Percentiles rank a stretch among this genome's conserved stretches.
These are phyloP conservation scores for Danionella cerebrum DNA, from an alignment of 2,113 vertebrate genomes.

Conservation along the genomic window DNA sequence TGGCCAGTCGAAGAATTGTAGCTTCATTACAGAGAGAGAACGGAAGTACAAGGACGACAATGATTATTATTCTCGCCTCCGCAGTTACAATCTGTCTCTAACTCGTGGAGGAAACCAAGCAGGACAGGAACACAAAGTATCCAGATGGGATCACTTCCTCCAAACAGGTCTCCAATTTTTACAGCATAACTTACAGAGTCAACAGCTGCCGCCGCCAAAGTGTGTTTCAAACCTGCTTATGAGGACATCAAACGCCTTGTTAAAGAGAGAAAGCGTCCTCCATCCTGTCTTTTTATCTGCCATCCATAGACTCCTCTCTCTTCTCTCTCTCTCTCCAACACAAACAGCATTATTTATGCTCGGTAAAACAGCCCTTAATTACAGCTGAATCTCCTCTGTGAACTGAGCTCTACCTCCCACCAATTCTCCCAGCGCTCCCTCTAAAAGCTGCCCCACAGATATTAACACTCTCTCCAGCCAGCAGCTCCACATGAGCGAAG, in stretches of 20 bases:
- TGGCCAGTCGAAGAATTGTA: too few species aligned
- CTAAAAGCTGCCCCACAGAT: constrained; percentile 97
- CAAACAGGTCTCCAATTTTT: constrained; percentile 30
- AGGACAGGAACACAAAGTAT: not conserved
- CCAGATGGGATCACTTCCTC: not conserved
- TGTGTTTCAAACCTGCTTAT: constrained; percentile 39
- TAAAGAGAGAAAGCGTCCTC: constrained; percentile 36
- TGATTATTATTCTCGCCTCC: too few species aligned
- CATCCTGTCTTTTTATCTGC: not conserved
- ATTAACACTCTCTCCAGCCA: constrained; percentile 95
- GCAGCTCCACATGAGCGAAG: constrained; percentile 36
- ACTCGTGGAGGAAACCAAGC: not conserved
- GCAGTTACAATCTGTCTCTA: too few species aligned
- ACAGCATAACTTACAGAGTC: constrained; percentile 19
- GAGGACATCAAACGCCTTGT: constrained; percentile 29
- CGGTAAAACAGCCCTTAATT: constrained; percentile 99
- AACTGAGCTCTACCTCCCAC: constrained; percentile 88
- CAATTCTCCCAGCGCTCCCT: constrained; percentile 95
- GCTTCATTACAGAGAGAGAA: too few species aligned
- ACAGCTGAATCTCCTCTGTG: constrained; percentile 82
- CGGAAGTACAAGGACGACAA: too few species aligned
- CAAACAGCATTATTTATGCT: constrained; percentile 99
- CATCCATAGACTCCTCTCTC: constrained; percentile 52
- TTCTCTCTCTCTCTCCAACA: constrained; percentile 77
- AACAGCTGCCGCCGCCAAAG: not conserved